A percentile compares a stretch with the other conserved stretches of the same genome.
Conservation (phyloP, 2,888 invertebrate genomes). For the Hypercompe scribonia region DNA sequence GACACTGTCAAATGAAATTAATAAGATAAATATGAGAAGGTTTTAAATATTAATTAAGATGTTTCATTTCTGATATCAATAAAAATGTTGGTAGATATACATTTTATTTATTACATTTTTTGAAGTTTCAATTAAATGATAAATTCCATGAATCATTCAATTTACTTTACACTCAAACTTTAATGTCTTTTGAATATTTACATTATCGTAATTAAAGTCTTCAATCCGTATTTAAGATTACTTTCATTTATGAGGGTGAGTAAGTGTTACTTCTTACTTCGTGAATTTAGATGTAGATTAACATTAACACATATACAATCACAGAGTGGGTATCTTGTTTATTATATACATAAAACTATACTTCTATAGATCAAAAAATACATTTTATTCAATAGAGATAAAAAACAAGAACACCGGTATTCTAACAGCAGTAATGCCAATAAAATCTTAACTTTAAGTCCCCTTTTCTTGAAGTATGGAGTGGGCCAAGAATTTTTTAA, state of each 20-base stretch:
- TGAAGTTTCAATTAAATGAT: not conserved
- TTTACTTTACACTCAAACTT: not conserved
- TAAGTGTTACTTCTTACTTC: not conserved
- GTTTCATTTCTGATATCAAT: constrained; percentile 4
- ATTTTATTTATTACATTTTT: not conserved
- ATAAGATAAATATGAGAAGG: constrained; percentile 8
- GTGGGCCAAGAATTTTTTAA: no score
- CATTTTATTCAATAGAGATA: not conserved
- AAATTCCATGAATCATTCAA: not conserved
- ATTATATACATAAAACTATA: no score
- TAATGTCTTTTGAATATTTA: not conserved
- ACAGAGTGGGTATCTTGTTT: no score
- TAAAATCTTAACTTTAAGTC: no score
- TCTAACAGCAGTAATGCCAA: not conserved
- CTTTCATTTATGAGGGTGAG: not conserved
- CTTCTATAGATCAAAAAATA: not conserved
- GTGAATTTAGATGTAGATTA: not conserved
- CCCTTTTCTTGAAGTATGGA: no score
- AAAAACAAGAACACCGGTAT: not conserved
- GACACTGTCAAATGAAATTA: constrained; percentile 32
- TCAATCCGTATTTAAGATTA: not conserved
- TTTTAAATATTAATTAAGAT: constrained; percentile 6
- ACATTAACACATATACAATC: not conserved
- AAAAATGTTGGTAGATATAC: constrained; percentile 13
- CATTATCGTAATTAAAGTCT: not conserved